Percentiles rank a stretch among this genome's conserved stretches.
phyloP scores from a whole-genome alignment of 2,888 invertebrate species.

The Branchinecta sandiegonensis region DNA sequence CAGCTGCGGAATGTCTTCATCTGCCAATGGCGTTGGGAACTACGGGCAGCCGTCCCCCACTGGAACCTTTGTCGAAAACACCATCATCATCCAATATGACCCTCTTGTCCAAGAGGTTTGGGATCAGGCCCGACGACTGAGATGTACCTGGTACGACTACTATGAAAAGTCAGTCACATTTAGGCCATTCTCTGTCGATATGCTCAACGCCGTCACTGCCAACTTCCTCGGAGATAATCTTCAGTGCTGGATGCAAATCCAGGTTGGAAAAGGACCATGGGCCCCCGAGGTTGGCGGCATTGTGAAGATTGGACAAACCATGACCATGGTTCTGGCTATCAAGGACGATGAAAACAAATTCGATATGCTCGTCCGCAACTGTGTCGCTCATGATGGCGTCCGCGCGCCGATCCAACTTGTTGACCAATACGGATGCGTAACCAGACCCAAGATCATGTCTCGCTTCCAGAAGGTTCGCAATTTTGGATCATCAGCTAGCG shows the following conservation, averaged over 20 bases:
- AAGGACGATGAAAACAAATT: slow-evolving; percentile 92
- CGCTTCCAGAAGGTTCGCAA: slow-evolving; percentile 92
- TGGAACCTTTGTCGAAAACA: slow-evolving; percentile 85
- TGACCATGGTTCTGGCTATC: slow-evolving; percentile 91
- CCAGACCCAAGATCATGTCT: slow-evolving; percentile 77
- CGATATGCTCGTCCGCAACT: slow-evolving; percentile 85
- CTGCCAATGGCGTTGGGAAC: slow-evolving; percentile 63
- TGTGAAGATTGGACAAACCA: slow-evolving; percentile 88
- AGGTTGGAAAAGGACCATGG: slow-evolving; percentile 91
- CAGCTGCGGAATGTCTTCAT: slow-evolving; percentile 83
- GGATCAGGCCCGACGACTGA: slow-evolving; percentile 81
- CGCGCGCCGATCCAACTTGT: slow-evolving; percentile 82
- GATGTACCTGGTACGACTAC: slow-evolving; percentile 92
- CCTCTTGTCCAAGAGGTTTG: slow-evolving; percentile 88
- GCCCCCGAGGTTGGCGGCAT: slow-evolving; percentile 92
- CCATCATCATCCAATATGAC: slow-evolving; percentile 78
- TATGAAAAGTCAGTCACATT: slow-evolving; percentile 90
- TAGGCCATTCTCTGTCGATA: slow-evolving; percentile 86
- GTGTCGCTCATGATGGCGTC: slow-evolving; percentile 87
- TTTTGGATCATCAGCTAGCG: slow-evolving; percentile 84
- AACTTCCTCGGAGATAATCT: slow-evolving; percentile 89
- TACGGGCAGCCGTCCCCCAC: slow-evolving; percentile 69
- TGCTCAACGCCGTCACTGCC: slow-evolving; percentile 85
- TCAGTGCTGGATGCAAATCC: slow-evolving; percentile 96
- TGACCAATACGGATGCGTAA: slow-evolving; percentile 84